Conservation (phyloP, 2,888 invertebrate genomes). For the Nephrotoma guestfalica region DNA sequence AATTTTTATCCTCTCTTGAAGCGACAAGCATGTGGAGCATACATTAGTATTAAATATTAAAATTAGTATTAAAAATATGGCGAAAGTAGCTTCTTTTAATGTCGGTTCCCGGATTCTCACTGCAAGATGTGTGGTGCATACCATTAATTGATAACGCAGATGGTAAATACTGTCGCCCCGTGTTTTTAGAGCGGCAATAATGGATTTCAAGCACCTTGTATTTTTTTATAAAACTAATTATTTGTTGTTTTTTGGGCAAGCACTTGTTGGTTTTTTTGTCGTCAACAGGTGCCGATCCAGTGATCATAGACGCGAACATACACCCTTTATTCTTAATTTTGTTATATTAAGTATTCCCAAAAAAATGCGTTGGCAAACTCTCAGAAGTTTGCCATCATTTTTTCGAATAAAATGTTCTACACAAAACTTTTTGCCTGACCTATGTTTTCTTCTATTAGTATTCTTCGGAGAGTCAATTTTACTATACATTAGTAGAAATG, state of each 20-base stretch:
- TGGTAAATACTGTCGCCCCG: too few species aligned
- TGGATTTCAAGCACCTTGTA: too few species aligned
- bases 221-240: too few species aligned
- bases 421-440: too few species aligned
- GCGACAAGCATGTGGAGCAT: conserved; percentile 11
- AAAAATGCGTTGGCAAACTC: too few species aligned
- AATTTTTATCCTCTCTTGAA: too few species aligned
- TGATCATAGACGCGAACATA: too few species aligned
- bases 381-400: too few species aligned
- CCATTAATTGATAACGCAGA: too few species aligned
- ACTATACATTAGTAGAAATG: conserved; percentile 4
- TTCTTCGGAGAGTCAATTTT: conserved; percentile 2
- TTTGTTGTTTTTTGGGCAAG: background rate
- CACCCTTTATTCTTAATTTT: conserved; percentile 7
- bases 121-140: too few species aligned
- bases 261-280: background rate
- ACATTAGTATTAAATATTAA: conserved; percentile 15
- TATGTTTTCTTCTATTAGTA: background rate
- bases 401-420: too few species aligned
- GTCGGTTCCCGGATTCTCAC: background rate
- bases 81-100: conserved; percentile 11
- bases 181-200: too few species aligned
- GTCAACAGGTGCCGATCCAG: conserved; percentile 4
- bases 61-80: conserved; percentile 12
- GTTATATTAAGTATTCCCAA: conserved; percentile 10